A percentile compares a stretch with the other conserved stretches of the same genome.
These are phyloP conservation scores for Lamellibrachia columna DNA, from an alignment of 2,888 invertebrate genomes.

Conservation along the genomic window DNA sequence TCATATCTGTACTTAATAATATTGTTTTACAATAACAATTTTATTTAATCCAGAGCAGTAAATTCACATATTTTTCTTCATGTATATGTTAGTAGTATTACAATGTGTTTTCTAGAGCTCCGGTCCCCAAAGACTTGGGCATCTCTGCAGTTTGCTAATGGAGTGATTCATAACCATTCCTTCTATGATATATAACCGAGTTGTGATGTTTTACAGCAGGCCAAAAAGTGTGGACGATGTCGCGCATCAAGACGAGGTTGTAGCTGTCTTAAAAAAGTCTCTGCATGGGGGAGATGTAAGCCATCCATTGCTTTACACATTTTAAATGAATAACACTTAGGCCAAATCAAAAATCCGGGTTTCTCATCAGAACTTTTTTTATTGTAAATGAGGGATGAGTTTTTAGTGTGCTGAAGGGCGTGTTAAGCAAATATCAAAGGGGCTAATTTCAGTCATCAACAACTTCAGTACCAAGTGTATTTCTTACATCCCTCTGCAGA, in stretches of 20 bases:
- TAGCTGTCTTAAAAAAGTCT: slow-evolving; percentile 90
- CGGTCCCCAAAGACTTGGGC: background rate
- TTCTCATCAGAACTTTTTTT: too few species aligned
- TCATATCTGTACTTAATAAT: background rate
- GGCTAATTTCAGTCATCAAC: too few species aligned
- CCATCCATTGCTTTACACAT: slow-evolving; percentile 14
- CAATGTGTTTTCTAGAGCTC: background rate
- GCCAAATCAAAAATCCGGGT: background rate
- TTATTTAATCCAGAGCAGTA: background rate
- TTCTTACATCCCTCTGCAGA: too few species aligned
- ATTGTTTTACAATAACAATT: background rate
- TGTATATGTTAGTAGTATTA: background rate
- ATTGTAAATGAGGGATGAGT: too few species aligned
- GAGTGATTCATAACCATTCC: background rate
- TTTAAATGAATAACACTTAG: background rate
- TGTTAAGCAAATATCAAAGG: too few species aligned
- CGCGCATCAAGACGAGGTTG: slow-evolving; percentile 94
- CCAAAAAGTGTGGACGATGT: slow-evolving; percentile 95
- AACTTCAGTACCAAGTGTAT: too few species aligned
- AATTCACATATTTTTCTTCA: background rate
- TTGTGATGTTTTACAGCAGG: slow-evolving; percentile 68
- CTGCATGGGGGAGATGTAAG: slow-evolving; percentile 83
- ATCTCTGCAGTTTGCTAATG: background rate
- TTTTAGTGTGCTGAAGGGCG: background rate
- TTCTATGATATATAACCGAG: background rate